A percentile compares a stretch with the other conserved stretches of the same genome.
Evolutionary conservation across 2,113 vertebrate genomes (phyloP).

Genomic region (Synchiropus splendidus): DNA sequence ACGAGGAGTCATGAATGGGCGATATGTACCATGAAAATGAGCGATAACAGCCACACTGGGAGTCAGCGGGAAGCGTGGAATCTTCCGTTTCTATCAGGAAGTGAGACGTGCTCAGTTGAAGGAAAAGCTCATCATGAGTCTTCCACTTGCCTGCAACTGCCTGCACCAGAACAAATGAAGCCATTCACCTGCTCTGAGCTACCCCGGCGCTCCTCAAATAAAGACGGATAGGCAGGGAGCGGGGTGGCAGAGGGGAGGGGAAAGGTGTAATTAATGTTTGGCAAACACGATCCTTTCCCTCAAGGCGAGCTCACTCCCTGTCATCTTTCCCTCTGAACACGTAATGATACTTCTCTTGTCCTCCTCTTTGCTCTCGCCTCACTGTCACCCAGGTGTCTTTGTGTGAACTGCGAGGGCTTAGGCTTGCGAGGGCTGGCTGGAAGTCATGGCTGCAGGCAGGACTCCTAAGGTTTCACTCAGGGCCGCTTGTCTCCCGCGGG

Average conservation of each 20-base stretch:
- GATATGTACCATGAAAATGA: too few species aligned
- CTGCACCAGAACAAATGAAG: slow-evolving; percentile 28
- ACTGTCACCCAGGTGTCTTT: slow-evolving; percentile 50
- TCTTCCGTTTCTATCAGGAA: too few species aligned
- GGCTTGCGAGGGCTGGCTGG: slow-evolving; percentile 39
- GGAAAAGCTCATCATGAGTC: slow-evolving; percentile 23
- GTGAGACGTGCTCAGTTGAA: too few species aligned
- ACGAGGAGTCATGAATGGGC: too few species aligned
- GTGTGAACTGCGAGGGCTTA: slow-evolving; percentile 60
- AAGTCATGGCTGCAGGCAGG: slow-evolving; percentile 46
- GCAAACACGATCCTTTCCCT: slow-evolving; percentile 42
- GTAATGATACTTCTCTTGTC: slow-evolving; percentile 49
- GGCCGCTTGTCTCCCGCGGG: slow-evolving; percentile 51
- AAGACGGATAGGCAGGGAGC: slow-evolving; percentile 34
- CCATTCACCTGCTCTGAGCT: slow-evolving; percentile 33
- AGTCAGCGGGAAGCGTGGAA: too few species aligned
- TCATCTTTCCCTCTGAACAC: slow-evolving; percentile 41
- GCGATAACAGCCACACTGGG: too few species aligned
- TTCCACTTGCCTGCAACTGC: slow-evolving; percentile 29
- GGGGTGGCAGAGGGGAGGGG: slow-evolving; percentile 4
- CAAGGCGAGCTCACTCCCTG: slow-evolving; percentile 18
- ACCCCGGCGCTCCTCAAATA: slow-evolving; percentile 16
- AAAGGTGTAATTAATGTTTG: slow-evolving; percentile 63
- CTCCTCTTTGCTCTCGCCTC: slow-evolving; percentile 46
- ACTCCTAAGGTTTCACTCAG: slow-evolving; percentile 62